Evolutionary conservation across 2,888 invertebrate genomes (phyloP), one percentile per base, ranked within the genome.

Genomic region (Hyles lineata): DNA sequence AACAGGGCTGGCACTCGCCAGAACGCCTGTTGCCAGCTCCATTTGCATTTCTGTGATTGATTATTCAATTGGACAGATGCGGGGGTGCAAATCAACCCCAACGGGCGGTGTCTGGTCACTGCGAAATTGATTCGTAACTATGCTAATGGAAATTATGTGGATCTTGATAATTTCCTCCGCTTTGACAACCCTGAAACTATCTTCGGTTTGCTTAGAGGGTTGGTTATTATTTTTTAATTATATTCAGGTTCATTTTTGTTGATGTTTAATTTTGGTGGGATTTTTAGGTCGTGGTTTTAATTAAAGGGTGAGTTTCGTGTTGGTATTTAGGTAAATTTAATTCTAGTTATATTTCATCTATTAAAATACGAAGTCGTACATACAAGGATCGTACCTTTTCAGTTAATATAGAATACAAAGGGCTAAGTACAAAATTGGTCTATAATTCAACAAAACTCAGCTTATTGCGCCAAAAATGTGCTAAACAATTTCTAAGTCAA

Each of bases 31-130:
- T 72, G 72, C 72, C 69, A 71, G 69, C 67, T 50, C 58, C 71
- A 74, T 74, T 74, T 74, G 67, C 73, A 74, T 74, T 74, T 71
- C 71, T 29, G 69, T 74, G 74, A 74, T 74, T 74, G 74, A 74
- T 71, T 74, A 74, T 74, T 71, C 74, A 71, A 71, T 71, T 71
- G 60, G 73, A 71, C 74, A 61, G 73, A 43, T 32, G 59, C n/a
- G 71, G 63, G 63, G 67, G 25, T 73, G 70, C 59, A 21, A 61
- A 70, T 29, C 55, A 32, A 50, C 73, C 70, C 55, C 60, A 19
- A 62, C 32, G 67, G 62, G 71, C 3, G 52, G 21, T 17, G 55
- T 55, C 67, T 25, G 63, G 58, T 35, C 67, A 63, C 25, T 35
- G 25, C 35, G 32, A 55, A 58, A 23, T 62, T 71, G 62, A 52